A percentile compares a stretch with the other conserved stretches of the same genome.
phyloP scores from a whole-genome alignment of 1,140 invertebrate genomes.

The Bradysia coprophila region DNA sequence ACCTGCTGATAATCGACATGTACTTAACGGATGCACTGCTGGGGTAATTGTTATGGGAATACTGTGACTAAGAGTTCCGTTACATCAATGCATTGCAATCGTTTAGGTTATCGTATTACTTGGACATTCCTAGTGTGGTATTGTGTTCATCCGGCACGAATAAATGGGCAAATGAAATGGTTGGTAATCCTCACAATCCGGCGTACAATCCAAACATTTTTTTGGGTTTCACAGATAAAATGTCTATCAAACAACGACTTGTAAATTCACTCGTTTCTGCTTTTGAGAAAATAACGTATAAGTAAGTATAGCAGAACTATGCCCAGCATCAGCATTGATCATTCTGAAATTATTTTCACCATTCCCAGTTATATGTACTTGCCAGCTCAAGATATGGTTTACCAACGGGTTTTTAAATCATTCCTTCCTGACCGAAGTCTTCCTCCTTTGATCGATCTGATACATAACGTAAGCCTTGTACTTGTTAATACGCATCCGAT shows the following conservation, averaged over 20 bases:
- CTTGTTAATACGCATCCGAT: constrained; percentile 40
- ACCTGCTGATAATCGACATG: constrained; percentile 16
- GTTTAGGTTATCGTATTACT: constrained; percentile 30
- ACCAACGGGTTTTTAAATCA: constrained; percentile 19
- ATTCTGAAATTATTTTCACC: not conserved
- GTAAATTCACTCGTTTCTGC: constrained; percentile 26
- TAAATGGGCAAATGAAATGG: constrained; percentile 37
- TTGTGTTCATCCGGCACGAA: constrained; percentile 34
- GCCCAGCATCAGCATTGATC: not conserved
- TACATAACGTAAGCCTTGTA: constrained; percentile 34
- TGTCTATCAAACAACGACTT: constrained; percentile 37
- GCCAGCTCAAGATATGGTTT: constrained; percentile 19
- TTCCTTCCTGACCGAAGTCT: constrained; percentile 26
- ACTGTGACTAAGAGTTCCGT: too few species aligned
- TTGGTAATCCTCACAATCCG: constrained; percentile 38
- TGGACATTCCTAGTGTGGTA: constrained; percentile 35
- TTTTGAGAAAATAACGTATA: constrained; percentile 19
- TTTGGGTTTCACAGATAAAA: constrained; percentile 27
- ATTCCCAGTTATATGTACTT: constrained; percentile 17
- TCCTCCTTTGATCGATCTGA: constrained; percentile 29
- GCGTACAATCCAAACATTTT: constrained; percentile 38
- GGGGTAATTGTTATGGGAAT: too few species aligned
- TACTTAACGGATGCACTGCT: constrained; percentile 20
- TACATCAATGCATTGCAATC: too few species aligned
- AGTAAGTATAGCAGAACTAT: constrained; percentile 6